A percentile compares a stretch with the other conserved stretches of the same genome.
These are phyloP conservation scores for Palaemon carinicauda DNA, from an alignment of 1,140 invertebrate species.

Conservation along the genomic window DNA sequence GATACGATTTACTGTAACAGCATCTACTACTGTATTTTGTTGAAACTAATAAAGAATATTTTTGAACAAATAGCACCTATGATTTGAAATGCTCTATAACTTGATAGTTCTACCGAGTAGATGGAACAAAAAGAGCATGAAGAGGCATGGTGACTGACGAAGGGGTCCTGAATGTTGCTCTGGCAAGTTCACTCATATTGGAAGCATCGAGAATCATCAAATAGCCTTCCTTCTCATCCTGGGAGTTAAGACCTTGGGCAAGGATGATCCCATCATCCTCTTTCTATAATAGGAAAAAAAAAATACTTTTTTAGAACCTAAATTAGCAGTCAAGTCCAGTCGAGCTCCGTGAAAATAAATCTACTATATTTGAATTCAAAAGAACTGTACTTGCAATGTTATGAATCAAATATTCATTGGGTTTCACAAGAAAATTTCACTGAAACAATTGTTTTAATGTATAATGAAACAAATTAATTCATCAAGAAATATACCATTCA, in stretches of 20 bases:
- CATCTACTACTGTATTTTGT: too few relatives aligned
- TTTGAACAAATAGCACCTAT: background rate
- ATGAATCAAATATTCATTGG: too few relatives aligned
- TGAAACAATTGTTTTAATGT: too few relatives aligned
- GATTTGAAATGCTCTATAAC: background rate
- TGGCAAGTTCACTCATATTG: constrained; percentile 61
- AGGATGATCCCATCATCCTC: constrained; percentile 65
- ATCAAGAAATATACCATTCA: too few relatives aligned
- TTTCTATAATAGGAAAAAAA: constrained; percentile 1
- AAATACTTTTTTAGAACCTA: background rate
- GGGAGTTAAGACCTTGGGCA: constrained; percentile 57
- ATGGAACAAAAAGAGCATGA: constrained; percentile 23
- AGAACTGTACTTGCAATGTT: too few relatives aligned
- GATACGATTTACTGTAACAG: too few relatives aligned
- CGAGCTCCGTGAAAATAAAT: background rate
- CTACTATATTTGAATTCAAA: background rate
- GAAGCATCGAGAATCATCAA: constrained; percentile 62
- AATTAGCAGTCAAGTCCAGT: background rate
- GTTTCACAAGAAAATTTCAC: too few relatives aligned
- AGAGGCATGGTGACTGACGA: constrained; percentile 41
- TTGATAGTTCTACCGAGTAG: background rate
- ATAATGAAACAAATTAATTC: too few relatives aligned
- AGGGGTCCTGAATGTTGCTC: constrained; percentile 31
- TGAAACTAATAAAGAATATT: background rate
- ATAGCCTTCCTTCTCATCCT: constrained; percentile 59